phyloP scores from a whole-genome alignment of 2,888 invertebrate species.

The Camponotus fellah region DNA sequence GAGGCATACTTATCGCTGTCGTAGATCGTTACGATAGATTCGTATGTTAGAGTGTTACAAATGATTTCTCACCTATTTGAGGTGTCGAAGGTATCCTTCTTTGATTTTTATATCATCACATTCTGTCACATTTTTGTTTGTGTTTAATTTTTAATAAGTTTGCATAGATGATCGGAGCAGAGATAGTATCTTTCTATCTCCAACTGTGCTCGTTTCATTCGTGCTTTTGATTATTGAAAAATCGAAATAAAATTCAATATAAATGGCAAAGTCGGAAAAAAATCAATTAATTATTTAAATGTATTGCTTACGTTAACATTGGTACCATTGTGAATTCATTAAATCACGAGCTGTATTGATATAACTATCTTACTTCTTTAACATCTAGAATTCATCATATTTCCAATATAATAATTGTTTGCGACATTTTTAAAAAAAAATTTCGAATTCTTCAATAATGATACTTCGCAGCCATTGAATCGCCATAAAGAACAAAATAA shows the following conservation, averaged over 20 bases:
- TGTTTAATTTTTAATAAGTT: neutral
- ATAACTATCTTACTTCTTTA: neutral
- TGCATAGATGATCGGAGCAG: neutral
- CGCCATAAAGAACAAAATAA: neutral
- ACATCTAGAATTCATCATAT: conserved; percentile 13
- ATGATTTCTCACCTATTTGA: conserved; percentile 24
- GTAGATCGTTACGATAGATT: conserved; percentile 47
- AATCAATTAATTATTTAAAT: conserved; percentile 39
- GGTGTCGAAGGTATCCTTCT: neutral
- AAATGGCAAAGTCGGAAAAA: neutral
- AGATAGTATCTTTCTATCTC: neutral
- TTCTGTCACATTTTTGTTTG: neutral
- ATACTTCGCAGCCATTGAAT: neutral
- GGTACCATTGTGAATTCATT: neutral
- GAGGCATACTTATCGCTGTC: conserved; percentile 60
- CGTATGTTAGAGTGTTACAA: conserved; percentile 5
- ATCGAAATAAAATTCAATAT: neutral
- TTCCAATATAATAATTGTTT: neutral
- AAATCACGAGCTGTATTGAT: conserved; percentile 12
- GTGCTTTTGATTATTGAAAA: neutral
- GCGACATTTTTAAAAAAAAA: neutral
- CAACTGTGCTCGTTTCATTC: neutral
- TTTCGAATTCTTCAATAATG: neutral
- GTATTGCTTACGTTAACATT: neutral
- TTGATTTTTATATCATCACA: conserved; percentile 4